Conservation (phyloP, 2,888 invertebrate genomes). For the Melinaea menophilus region DNA sequence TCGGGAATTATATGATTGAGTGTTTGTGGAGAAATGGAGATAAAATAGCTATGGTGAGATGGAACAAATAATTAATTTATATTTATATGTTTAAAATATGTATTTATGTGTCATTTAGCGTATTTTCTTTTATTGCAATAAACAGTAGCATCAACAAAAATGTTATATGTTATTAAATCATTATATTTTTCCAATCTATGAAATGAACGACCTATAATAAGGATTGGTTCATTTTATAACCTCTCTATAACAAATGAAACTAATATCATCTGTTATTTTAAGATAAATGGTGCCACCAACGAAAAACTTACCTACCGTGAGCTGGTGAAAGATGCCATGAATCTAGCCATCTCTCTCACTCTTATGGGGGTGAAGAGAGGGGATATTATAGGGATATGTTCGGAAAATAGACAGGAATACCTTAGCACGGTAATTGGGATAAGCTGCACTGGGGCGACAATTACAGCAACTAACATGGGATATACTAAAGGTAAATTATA, state of each 20-base stretch:
- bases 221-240: no score
- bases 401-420: constrained; percentile 56
- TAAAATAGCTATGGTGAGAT: constrained; percentile 31
- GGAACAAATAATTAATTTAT: no score
- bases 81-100: no score
- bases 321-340: constrained; percentile 43
- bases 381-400: constrained; percentile 50
- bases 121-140: no score
- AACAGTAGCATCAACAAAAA: no score
- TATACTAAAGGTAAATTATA: constrained; percentile 39
- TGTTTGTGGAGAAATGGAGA: constrained; percentile 24
- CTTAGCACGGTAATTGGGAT: constrained; percentile 49
- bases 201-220: no score
- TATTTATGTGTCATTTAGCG: no score
- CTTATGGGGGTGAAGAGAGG: constrained; percentile 46
- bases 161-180: no score
- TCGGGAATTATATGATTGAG: constrained; percentile 29
- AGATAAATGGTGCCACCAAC: constrained; percentile 35
- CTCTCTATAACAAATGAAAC: no score
- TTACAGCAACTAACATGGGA: constrained; percentile 46
- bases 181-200: no score
- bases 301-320: constrained; percentile 39
- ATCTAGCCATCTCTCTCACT: constrained; percentile 46
- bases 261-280: constrained; percentile 3
- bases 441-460: constrained; percentile 45